Base-by-base conservation (phyloP, 35 echinoderm and acorn worm genomes). In the Heliocidaris tuberculata region DNA sequence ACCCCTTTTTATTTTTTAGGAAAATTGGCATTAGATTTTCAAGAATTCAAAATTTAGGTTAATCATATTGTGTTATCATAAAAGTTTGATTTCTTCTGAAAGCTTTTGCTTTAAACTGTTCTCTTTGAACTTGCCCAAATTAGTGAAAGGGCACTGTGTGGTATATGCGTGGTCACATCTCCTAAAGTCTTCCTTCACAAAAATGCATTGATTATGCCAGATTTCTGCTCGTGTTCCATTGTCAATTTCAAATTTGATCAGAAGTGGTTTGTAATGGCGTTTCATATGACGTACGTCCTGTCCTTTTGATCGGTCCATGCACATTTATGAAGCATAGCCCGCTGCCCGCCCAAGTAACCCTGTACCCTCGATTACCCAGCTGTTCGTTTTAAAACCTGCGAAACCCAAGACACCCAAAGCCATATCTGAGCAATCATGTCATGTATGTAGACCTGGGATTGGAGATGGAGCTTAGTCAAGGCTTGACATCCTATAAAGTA, bases 401-500 rank as follows among this genome's bases (percentile, higher is more conserved):
- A 78, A 78, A 78, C 65, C 65, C 4, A 5, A 78, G 65, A 78
- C 2, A 4, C 65, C 65, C 65, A 78, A 78, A 78, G n/a, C 65
- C 65, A 78, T 78, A 78, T 78, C 65, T 78, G 65, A n/a, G 4
- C 65, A 78, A 78, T 78, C 65, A 78, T 78, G 65, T 78, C 65
- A 60, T 60, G 59, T 60, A 60, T 60, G 59, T 19, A 78, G 65
- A n/a, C 17, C 27, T 78, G 65, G 65, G 65, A 27, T n/a, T 78
- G 19, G 21, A 78, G 65, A 78, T 78, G 21, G 65, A 9, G 65
- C 65, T n/a, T 27, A 78, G 21, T 78, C 17, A 0, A 24, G 35
- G 4, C 0, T 78, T 7, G 4, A 78, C 65, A 27, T n/a, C 65
- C 6, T 78, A n/a, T n/a, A 5, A 56, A n/a, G 4, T 78, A 78